These are phyloP conservation scores for Rhea pennata DNA, from an alignment of 2,113 vertebrate species.

Conservation along the genomic window DNA sequence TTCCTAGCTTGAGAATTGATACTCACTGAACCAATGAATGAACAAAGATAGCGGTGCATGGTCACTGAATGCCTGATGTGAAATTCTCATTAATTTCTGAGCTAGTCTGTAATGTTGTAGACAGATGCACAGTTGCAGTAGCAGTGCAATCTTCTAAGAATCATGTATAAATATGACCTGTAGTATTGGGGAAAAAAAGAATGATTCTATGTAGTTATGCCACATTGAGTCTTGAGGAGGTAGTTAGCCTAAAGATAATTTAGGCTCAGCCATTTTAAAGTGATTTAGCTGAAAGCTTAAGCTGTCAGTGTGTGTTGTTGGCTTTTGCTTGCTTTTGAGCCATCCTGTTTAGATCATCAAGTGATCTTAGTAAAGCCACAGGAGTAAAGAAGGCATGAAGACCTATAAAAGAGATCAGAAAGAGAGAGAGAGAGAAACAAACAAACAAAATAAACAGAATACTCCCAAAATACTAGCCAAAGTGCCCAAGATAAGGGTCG, in stretches of 20 bases:
- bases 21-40: not conserved
- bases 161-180: not conserved
- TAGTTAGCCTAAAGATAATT: not conserved
- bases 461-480: not conserved
- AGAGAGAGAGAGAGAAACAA: not conserved
- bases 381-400: not conserved
- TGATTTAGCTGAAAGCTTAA: not conserved
- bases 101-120: not conserved
- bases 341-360: not conserved
- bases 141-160: not conserved
- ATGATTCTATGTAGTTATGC: not conserved
- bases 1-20: not conserved
- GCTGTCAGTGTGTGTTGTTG: not conserved
- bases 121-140: not conserved
- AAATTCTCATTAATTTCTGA: not conserved
- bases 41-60: not conserved
- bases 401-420: not conserved
- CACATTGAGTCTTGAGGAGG: not conserved
- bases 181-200: not conserved
- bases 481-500: not conserved
- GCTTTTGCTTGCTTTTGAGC: not conserved
- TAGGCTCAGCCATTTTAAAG: not conserved
- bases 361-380: not conserved
- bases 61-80: not conserved
- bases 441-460: not conserved